phyloP scores from a whole-genome alignment of 2,797 vertebrate genomes.

The Xenops minutus region DNA sequence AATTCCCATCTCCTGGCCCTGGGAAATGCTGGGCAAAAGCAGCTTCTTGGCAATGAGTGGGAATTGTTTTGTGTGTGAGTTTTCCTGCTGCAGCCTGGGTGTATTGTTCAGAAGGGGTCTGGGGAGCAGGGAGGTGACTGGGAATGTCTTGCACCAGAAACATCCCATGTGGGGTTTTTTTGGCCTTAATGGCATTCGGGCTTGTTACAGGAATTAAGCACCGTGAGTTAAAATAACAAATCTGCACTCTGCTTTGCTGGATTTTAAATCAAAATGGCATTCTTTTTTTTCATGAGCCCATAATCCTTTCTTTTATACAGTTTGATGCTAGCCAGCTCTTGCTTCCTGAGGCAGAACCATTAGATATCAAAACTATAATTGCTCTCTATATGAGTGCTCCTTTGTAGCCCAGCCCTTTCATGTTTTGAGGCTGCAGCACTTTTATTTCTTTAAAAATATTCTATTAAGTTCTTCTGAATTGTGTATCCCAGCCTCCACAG shows the following conservation, averaged over 20 bases:
- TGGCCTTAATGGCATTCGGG: slow-evolving; percentile 30
- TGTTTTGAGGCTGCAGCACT: slow-evolving; percentile 53
- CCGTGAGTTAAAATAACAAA: slow-evolving; percentile 64
- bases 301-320: slow-evolving; percentile 62
- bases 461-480: slow-evolving; percentile 29
- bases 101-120: neutral
- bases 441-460: slow-evolving; percentile 57
- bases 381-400: slow-evolving; percentile 42
- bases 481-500: neutral
- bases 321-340: slow-evolving; percentile 59
- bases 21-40: neutral
- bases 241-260: slow-evolving; percentile 48
- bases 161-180: slow-evolving; percentile 14
- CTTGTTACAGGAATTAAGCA: slow-evolving; percentile 55
- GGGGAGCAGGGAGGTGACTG: slow-evolving; percentile 7
- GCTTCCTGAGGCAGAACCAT: slow-evolving; percentile 65
- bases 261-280: slow-evolving; percentile 61
- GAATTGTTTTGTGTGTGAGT: neutral
- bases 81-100: neutral
- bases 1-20: neutral
- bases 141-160: slow-evolving; percentile 27
- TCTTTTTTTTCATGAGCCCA: slow-evolving; percentile 35
- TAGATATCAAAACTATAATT: slow-evolving; percentile 64
- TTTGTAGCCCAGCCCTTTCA: slow-evolving; percentile 59
- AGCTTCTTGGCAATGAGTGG: neutral